Conservation (phyloP, 30 jellyfish, hydroid and myxozoan species). For the Calvadosia cruxmelitensis region DNA sequence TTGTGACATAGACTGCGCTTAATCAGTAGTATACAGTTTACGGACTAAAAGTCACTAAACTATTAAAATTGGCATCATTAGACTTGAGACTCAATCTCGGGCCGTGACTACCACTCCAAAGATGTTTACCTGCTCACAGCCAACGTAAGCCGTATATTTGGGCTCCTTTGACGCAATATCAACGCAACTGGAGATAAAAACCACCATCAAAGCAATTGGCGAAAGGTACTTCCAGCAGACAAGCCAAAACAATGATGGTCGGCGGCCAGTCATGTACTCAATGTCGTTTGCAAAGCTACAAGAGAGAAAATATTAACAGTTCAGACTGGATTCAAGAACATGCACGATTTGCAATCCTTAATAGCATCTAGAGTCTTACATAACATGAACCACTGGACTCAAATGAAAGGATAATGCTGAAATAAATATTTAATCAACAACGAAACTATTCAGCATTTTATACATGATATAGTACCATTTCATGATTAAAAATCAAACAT, state of each 20-base stretch:
- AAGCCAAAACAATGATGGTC: slow-evolving; percentile 84
- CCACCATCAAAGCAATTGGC: slow-evolving; percentile 64
- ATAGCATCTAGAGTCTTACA: too few species aligned
- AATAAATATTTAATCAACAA: too few species aligned
- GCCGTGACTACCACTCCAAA: too few species aligned
- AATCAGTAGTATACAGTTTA: too few species aligned
- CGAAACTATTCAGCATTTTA: neutral
- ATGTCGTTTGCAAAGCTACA: slow-evolving; percentile 89
- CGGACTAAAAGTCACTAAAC: neutral
- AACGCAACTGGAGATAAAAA: slow-evolving; percentile 71
- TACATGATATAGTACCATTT: neutral
- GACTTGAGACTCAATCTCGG: too few species aligned
- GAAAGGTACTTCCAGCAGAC: slow-evolving; percentile 92
- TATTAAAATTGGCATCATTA: too few species aligned
- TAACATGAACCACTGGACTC: too few species aligned
- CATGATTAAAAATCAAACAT: neutral
- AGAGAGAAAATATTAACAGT: neutral
- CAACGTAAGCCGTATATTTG: slow-evolving; percentile 81
- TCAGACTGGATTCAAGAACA: neutral
- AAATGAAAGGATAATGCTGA: too few species aligned
- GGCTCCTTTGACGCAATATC: slow-evolving; percentile 31
- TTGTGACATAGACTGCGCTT: too few species aligned
- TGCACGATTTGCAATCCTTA: neutral
- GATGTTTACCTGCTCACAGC: slow-evolving; percentile 61
- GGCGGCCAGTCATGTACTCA: slow-evolving; percentile 90